A percentile compares a stretch with the other conserved stretches of the same genome.
These are phyloP conservation scores for Oreortyx pictus DNA, from an alignment of 2,797 vertebrate species.

Conservation along the genomic window DNA sequence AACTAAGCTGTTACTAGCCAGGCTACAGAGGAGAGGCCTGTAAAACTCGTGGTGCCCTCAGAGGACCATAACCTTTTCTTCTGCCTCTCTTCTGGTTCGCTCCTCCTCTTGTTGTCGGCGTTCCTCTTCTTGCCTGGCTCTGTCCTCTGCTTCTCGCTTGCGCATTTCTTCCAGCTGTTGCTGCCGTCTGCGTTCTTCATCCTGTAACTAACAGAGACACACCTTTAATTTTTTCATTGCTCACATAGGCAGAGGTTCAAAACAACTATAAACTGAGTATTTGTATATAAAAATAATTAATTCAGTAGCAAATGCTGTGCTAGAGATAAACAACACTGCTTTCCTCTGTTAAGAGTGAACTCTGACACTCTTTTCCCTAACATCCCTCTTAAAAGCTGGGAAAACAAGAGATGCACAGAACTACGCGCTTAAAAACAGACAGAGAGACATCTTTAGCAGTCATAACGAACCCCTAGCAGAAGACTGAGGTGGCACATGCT, in stretches of 20 bases:
- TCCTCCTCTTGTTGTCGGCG: slow-evolving; percentile 92
- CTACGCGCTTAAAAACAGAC: background rate
- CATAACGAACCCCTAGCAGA: background rate
- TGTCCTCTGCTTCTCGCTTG: slow-evolving; percentile 92
- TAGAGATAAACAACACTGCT: background rate
- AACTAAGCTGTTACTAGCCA: background rate
- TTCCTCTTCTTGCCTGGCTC: slow-evolving; percentile 91
- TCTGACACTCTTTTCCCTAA: background rate
- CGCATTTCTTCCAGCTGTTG: slow-evolving; percentile 96
- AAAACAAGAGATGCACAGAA: background rate
- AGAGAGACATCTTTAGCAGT: background rate
- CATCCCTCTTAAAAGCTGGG: background rate
- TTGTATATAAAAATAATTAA: background rate
- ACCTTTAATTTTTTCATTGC: background rate
- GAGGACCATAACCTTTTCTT: slow-evolving; percentile 90
- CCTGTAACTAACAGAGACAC: slow-evolving; percentile 89
- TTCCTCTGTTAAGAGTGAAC: background rate
- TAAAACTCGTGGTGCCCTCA: slow-evolving; percentile 23
- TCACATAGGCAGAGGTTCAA: rapidly evolving
- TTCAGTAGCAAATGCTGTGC: background rate
- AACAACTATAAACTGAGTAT: background rate
- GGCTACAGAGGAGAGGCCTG: slow-evolving; percentile 2
- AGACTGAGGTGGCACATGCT: background rate
- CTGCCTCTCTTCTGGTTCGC: slow-evolving; percentile 86
- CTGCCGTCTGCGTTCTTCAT: slow-evolving; percentile 94